phyloP scores from a whole-genome alignment of 1,140 invertebrate genomes.

The Neuroterus valhalla region DNA sequence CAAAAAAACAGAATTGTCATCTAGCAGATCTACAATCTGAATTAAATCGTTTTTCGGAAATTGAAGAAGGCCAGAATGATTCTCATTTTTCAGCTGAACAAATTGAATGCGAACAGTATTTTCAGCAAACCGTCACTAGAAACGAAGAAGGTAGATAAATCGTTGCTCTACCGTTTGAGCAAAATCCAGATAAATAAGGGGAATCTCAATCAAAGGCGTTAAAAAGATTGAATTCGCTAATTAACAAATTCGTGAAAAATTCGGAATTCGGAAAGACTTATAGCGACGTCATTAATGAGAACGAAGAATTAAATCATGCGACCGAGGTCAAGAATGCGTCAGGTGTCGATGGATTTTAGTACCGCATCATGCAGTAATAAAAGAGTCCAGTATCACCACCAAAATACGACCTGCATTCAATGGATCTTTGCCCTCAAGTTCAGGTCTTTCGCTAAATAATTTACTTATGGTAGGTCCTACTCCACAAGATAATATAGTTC shows the following conservation, averaged over 20 bases:
- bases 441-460: constrained; percentile 61
- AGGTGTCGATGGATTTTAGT: constrained; percentile 55
- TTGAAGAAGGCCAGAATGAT: constrained; percentile 16
- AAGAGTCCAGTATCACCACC: constrained; percentile 53
- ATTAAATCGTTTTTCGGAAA: too few species aligned
- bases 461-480: constrained; percentile 50
- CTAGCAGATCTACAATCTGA: too few species aligned
- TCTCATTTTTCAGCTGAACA: constrained; percentile 4
- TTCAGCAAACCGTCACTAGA: constrained; percentile 32
- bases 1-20: neutral
- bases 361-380: constrained; percentile 63
- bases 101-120: too few species aligned
- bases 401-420: constrained; percentile 67
- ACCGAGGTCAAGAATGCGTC: neutral
- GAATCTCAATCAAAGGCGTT: constrained; percentile 48
- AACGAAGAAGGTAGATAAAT: constrained; percentile 33
- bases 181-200: constrained; percentile 41
- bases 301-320: constrained; percentile 38
- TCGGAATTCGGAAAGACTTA: constrained; percentile 57
- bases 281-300: constrained; percentile 62
- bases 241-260: constrained; percentile 45
- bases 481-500: constrained; percentile 58
- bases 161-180: constrained; percentile 37
- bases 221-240: too few species aligned
- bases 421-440: constrained; percentile 59